phyloP scores from a whole-genome alignment of 2,113 vertebrate genomes.

The Myotis davidii region DNA sequence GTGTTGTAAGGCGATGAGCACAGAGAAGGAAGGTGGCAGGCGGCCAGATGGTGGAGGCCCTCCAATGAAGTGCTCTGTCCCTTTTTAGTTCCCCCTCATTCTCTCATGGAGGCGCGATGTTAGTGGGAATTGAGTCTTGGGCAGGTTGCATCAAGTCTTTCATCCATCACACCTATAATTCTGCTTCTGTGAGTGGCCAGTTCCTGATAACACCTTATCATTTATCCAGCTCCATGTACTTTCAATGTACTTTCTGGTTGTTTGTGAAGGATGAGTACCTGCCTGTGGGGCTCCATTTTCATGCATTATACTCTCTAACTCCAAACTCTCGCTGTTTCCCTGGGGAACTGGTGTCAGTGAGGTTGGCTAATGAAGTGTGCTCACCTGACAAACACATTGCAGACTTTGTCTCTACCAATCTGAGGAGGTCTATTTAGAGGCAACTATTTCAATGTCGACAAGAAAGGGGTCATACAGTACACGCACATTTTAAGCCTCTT shows the following conservation, averaged over 20 bases:
- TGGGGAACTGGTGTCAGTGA: not conserved
- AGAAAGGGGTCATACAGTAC: not conserved
- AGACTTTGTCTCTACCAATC: not conserved
- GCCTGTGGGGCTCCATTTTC: not conserved
- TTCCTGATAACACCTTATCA: not conserved
- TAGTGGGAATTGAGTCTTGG: not conserved
- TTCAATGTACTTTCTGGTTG: not conserved
- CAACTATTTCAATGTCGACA: not conserved
- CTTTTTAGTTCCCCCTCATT: not conserved
- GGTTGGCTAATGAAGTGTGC: not conserved
- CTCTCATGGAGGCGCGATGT: not conserved
- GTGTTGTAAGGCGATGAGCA: not conserved
- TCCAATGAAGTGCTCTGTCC: not conserved
- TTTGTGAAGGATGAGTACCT: not conserved
- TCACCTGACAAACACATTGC: not conserved
- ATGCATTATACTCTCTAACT: not conserved
- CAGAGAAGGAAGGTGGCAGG: not conserved
- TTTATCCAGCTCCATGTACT: not conserved
- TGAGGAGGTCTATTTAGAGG: not conserved
- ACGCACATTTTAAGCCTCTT: not conserved
- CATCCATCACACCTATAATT: constrained; percentile 1
- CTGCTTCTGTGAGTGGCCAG: not conserved
- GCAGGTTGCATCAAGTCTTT: not conserved
- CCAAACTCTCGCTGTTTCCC: not conserved
- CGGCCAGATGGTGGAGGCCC: not conserved